Percentiles rank a stretch among this genome's conserved stretches.
These are phyloP conservation scores for Channa maculata DNA, from an alignment of 2,113 vertebrate species.

Conservation along the genomic window DNA sequence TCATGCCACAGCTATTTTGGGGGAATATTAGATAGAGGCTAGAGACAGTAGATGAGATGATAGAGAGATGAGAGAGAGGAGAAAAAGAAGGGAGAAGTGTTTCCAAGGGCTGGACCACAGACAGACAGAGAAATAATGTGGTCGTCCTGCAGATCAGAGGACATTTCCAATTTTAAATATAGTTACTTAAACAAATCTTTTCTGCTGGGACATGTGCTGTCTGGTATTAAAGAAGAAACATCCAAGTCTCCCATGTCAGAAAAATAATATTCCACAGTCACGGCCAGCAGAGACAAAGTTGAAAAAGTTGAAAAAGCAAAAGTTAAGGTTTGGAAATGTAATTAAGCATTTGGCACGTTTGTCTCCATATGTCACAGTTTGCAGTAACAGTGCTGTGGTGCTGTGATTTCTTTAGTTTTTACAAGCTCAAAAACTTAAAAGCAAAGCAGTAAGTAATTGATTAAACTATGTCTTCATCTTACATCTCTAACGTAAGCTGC, in stretches of 20 bases:
- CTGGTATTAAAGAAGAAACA: not conserved
- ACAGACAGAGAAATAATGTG: conserved; percentile 17
- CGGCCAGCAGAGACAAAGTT: no score
- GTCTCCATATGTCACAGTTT: no score
- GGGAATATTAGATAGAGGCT: conserved; percentile 36
- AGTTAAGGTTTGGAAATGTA: no score
- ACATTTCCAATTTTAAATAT: conserved; percentile 33
- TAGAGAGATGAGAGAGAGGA: conserved; percentile 10
- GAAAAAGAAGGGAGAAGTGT: not conserved
- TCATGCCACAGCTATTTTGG: conserved; percentile 44
- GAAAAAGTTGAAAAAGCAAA: no score
- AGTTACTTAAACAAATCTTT: conserved; percentile 27
- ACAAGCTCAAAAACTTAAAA: not conserved
- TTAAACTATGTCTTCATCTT: no score
- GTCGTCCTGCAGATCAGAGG: not conserved
- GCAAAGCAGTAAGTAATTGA: no score
- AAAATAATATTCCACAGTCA: not conserved
- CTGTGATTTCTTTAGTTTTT: no score
- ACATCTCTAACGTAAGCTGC: no score
- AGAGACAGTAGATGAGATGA: conserved; percentile 34
- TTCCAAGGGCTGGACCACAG: conserved; percentile 33
- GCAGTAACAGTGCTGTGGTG: no score
- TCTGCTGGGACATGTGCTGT: not conserved
- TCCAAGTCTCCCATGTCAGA: not conserved
- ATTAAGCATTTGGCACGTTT: no score